Evolutionary conservation across 2,888 invertebrate genomes (phyloP).

Genomic region (Metellina segmentata): DNA sequence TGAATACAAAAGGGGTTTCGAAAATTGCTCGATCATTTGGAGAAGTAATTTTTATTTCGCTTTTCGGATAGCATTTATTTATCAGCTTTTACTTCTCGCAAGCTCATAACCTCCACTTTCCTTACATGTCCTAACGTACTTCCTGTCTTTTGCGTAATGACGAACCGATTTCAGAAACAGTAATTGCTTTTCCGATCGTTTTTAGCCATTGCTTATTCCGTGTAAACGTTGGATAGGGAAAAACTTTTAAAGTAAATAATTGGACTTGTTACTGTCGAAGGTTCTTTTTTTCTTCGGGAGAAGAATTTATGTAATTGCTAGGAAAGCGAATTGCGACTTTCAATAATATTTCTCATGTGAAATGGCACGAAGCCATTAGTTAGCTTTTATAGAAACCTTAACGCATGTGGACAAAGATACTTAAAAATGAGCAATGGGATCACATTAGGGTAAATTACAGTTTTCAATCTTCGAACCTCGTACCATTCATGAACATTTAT

Average conservation of each 20-base stretch:
- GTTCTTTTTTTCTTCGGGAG: slow-evolving; percentile 4
- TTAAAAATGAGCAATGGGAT: slow-evolving; percentile 7
- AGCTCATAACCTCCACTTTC: slow-evolving; percentile 29
- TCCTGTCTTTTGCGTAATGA: slow-evolving; percentile 52
- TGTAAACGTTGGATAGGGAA: slow-evolving; percentile 16
- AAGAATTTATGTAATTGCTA: slow-evolving; percentile 3
- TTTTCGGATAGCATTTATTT: slow-evolving; percentile 5
- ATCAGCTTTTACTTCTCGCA: not conserved
- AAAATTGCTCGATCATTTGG: not conserved
- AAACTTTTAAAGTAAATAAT: slow-evolving; percentile 51
- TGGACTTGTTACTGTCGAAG: slow-evolving; percentile 46
- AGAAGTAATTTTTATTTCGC: not conserved
- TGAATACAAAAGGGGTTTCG: not conserved
- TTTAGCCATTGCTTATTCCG: slow-evolving; percentile 13
- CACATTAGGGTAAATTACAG: not conserved
- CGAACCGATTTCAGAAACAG: slow-evolving; percentile 26
- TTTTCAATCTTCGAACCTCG: not conserved
- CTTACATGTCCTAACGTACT: slow-evolving; percentile 17
- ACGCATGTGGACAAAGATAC: not conserved
- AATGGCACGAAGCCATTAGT: slow-evolving; percentile 23
- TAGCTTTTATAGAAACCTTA: not conserved
- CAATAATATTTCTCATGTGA: slow-evolving; percentile 22
- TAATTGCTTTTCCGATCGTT: slow-evolving; percentile 56
- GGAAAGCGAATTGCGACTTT: slow-evolving; percentile 23
- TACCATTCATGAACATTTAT: not conserved